phyloP scores from a whole-genome alignment of 2,113 vertebrate genomes.

The Pipra filicauda region DNA sequence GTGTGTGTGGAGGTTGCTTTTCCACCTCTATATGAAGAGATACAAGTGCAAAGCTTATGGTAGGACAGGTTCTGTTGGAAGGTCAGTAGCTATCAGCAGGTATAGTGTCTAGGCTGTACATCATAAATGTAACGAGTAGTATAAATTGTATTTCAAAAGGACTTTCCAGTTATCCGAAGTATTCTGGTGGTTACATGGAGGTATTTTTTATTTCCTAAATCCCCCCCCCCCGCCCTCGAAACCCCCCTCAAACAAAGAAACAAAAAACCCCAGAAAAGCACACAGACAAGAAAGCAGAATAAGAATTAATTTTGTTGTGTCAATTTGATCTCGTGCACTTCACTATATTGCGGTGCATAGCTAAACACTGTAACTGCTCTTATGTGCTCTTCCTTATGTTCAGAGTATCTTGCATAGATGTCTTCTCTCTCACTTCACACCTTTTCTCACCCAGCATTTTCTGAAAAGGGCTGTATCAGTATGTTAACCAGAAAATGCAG shows the following conservation, averaged over 20 bases:
- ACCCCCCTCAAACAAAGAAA: neutral
- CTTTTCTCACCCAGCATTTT: neutral
- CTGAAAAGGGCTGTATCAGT: neutral
- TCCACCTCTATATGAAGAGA: neutral
- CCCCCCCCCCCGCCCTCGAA: neutral
- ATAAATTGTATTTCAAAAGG: neutral
- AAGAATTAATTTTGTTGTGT: neutral
- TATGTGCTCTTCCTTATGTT: slow-evolving; percentile 1
- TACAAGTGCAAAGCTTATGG: neutral
- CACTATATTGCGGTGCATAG: neutral
- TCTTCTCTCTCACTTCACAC: neutral
- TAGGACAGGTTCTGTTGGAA: neutral
- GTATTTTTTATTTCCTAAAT: neutral
- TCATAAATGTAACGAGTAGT: neutral
- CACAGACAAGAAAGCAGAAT: neutral
- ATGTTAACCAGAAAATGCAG: slow-evolving; percentile 20
- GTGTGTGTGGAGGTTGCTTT: neutral
- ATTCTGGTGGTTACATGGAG: neutral
- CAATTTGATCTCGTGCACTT: neutral
- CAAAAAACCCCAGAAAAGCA: neutral
- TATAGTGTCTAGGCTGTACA: neutral
- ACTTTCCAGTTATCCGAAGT: neutral
- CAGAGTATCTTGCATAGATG: neutral
- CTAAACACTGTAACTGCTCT: neutral
- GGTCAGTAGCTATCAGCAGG: neutral